Percentiles rank a stretch among this genome's conserved stretches.
These are phyloP conservation scores for Pseudotriccus pelzelni DNA, from an alignment of 2,797 vertebrate species.

Conservation along the genomic window DNA sequence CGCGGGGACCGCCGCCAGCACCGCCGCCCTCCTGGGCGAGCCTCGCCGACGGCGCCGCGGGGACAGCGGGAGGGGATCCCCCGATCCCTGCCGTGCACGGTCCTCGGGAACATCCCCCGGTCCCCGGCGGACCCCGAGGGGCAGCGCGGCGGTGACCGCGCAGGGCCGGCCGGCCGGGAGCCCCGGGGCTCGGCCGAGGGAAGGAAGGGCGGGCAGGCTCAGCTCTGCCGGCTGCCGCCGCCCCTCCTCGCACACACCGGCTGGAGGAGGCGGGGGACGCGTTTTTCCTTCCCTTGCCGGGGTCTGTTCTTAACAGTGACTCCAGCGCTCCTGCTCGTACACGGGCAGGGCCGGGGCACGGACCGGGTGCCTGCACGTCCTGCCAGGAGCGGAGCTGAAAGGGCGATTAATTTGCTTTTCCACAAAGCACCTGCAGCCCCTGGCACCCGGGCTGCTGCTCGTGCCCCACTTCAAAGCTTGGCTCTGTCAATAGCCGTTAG, in stretches of 20 bases:
- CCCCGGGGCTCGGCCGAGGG: too few relatives aligned
- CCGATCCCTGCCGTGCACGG: not conserved
- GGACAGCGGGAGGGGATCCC: too few relatives aligned
- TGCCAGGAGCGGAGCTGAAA: not conserved
- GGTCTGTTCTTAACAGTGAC: fast-evolving
- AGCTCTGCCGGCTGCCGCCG: not conserved
- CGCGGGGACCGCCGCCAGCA: not conserved
- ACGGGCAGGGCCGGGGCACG: not conserved
- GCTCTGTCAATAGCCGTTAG: not conserved
- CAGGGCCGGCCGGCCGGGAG: not conserved
- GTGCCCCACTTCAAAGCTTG: not conserved
- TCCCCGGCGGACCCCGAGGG: not conserved
- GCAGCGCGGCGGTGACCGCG: not conserved
- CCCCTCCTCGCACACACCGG: fast-evolving
- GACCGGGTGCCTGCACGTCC: fast-evolving
- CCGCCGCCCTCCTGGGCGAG: not conserved
- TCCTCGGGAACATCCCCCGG: too few relatives aligned
- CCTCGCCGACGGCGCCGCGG: not conserved
- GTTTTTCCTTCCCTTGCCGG: fast-evolving
- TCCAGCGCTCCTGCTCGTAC: fast-evolving
- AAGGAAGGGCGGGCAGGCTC: not conserved
- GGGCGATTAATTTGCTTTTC: not conserved
- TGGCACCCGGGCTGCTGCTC: not conserved
- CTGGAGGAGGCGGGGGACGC: fast-evolving
- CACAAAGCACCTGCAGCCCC: not conserved